Evolutionary conservation across 2,888 invertebrate genomes (phyloP), one percentile per base, ranked within the genome.

Genomic region (Euplagia quadripunctaria): DNA sequence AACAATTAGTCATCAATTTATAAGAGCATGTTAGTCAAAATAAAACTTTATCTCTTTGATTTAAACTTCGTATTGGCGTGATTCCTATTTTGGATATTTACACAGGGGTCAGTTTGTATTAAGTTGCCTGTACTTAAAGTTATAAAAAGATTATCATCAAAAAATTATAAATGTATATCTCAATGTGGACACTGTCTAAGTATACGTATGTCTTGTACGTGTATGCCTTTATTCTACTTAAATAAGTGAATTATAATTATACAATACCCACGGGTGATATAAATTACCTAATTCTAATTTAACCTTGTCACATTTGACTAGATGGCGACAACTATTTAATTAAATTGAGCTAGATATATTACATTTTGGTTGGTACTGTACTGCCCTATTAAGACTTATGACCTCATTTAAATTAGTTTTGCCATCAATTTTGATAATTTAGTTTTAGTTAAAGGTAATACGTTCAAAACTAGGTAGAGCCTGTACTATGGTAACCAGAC

Each of bases 131-230:
- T 1, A 31, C 31, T 31, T 20, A 9, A 20, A 58, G 11, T n/a
- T n/a, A n/a, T n/a, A 8, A 20, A 58, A 58, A 11, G 9, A 20
- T 1, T 9, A 11, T n/a, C 9, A 17, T 2, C 8, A n/a, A 1
- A 58, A 20, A 20, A 58, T n/a, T 12, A 12, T 20, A n/a, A 55
- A n/a, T n/a, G 8, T 3, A n/a, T 20, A n/a, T 55, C n/a, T n/a
- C 42, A 68, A n/a, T 55, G 55, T 68, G 55, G n/a, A 68, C 68
- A 55, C 55, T 68, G 55, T 68, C n/a, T 68, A 55, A 42, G 68
- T 1, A 20, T n/a, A 61, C 31, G 4, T 0, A 11, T 31, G n/a
- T 2, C n/a, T 31, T 31, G 31, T 1, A 31, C 31, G 31, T 31
- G 31, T 31, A 31, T 31, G 12, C 2, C 9, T 51, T n/a, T 41